Evolutionary conservation across 1,140 invertebrate genomes (phyloP).

Genomic region (Drosophila elegans): DNA sequence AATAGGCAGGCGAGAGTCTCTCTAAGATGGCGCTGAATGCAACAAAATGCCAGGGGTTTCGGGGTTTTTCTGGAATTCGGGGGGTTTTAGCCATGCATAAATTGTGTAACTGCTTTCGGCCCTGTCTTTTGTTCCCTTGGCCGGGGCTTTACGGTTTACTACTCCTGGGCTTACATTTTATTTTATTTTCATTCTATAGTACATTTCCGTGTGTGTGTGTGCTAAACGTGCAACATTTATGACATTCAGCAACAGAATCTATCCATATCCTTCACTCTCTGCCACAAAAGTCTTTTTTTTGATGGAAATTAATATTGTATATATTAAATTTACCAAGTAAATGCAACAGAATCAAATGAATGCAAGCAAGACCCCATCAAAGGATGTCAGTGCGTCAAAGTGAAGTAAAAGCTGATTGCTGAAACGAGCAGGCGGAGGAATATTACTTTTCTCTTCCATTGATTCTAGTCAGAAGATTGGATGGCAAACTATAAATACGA

Average conservation of each 20-base stretch:
- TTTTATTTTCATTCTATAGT: conserved; percentile 55
- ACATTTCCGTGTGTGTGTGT: neutral
- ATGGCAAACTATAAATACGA: neutral
- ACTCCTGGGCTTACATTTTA: conserved; percentile 74
- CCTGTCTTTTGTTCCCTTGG: conserved; percentile 46
- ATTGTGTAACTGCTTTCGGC: conserved; percentile 75
- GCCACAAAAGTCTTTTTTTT: conserved; percentile 56
- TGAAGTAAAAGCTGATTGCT: conserved; percentile 3
- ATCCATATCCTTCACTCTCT: neutral
- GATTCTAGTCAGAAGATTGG: neutral
- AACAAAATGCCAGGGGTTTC: conserved; percentile 52
- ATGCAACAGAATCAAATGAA: conserved; percentile 36
- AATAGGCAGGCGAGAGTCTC: conserved; percentile 52
- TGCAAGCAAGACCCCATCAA: neutral
- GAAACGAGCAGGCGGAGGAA: neutral
- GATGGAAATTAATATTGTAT: conserved; percentile 79
- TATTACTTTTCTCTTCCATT: conserved; percentile 17
- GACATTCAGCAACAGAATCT: conserved; percentile 45
- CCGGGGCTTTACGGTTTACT: conserved; percentile 70
- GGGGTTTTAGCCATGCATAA: conserved; percentile 67
- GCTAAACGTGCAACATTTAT: conserved; percentile 68
- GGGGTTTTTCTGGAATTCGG: neutral
- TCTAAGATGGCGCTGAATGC: conserved; percentile 53
- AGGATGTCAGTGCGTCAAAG: conserved; percentile 13
- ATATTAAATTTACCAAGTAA: conserved; percentile 69